Evolutionary conservation across 2,113 vertebrate species (phyloP).

Genomic region (Malurus melanocephalus): DNA sequence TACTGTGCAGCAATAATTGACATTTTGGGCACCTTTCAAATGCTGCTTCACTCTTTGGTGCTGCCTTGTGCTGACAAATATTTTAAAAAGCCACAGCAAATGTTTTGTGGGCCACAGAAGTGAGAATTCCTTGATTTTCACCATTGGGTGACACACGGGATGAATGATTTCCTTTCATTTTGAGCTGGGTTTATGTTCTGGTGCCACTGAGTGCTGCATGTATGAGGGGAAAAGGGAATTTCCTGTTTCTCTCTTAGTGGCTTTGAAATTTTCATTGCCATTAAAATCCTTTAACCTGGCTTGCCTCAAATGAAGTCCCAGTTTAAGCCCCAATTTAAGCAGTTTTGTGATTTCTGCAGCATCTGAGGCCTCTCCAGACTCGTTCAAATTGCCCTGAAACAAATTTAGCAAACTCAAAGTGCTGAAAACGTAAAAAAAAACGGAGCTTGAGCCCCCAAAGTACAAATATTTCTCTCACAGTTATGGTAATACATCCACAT

Average conservation of each 20-base stretch:
- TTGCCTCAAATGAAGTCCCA: background rate
- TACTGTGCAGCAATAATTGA: conserved; percentile 56
- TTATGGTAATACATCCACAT: accelerated
- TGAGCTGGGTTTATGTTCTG: background rate
- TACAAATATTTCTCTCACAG: background rate
- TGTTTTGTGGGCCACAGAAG: background rate
- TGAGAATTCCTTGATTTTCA: background rate
- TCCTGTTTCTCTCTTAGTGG: no score
- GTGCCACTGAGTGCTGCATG: background rate
- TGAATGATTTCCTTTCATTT: background rate
- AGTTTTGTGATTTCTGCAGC: background rate
- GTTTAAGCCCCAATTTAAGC: background rate
- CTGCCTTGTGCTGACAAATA: background rate
- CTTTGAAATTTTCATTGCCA: background rate
- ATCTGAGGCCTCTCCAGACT: background rate
- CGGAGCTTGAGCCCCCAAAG: background rate
- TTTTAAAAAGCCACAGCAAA: background rate
- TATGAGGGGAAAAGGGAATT: background rate
- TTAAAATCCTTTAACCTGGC: background rate
- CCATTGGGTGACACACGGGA: background rate
- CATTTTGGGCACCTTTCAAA: background rate
- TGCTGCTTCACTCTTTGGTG: background rate
- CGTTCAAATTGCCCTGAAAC: background rate
- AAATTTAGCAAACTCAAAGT: background rate
- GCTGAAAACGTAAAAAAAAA: background rate